Evolutionary conservation across 2,888 invertebrate species (phyloP).

Genomic region (Hydroisotoma schaefferi): DNA sequence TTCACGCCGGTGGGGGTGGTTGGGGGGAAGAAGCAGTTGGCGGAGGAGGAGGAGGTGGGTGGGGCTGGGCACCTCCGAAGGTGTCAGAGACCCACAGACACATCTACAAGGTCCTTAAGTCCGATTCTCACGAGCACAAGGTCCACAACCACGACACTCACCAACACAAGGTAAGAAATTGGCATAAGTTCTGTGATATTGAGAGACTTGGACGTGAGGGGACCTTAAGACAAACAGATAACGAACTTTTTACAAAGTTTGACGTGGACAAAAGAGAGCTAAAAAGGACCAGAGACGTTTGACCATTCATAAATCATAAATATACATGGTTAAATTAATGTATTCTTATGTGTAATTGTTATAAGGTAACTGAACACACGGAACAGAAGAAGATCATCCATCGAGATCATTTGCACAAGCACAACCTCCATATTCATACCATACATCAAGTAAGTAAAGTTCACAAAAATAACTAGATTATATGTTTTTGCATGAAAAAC

Average conservation of each 20-base stretch:
- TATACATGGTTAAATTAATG: too few species aligned
- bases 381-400: slow-evolving; percentile 38
- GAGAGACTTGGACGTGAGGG: too few species aligned
- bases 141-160: slow-evolving; percentile 35
- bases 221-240: too few species aligned
- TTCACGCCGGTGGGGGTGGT: slow-evolving; percentile 15
- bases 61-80: slow-evolving; percentile 36
- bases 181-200: too few species aligned
- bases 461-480: too few species aligned
- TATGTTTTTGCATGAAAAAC: too few species aligned
- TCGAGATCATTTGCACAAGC: slow-evolving; percentile 43
- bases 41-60: background rate
- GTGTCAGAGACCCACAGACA: slow-evolving; percentile 38
- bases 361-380: slow-evolving; percentile 30
- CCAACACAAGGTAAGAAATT: slow-evolving; percentile 23
- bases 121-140: slow-evolving; percentile 31
- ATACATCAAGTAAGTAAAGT: slow-evolving; percentile 30
- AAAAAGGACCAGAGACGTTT: too few species aligned
- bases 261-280: too few species aligned
- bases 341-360: too few species aligned
- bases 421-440: slow-evolving; percentile 40
- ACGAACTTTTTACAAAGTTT: too few species aligned
- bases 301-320: too few species aligned
- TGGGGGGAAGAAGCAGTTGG: slow-evolving; percentile 17
- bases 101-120: slow-evolving; percentile 35